Percentiles rank a stretch among this genome's conserved stretches.
These are phyloP conservation scores for Folsomia manolachei DNA, from an alignment of 2,888 invertebrate genomes.

Conservation along the genomic window DNA sequence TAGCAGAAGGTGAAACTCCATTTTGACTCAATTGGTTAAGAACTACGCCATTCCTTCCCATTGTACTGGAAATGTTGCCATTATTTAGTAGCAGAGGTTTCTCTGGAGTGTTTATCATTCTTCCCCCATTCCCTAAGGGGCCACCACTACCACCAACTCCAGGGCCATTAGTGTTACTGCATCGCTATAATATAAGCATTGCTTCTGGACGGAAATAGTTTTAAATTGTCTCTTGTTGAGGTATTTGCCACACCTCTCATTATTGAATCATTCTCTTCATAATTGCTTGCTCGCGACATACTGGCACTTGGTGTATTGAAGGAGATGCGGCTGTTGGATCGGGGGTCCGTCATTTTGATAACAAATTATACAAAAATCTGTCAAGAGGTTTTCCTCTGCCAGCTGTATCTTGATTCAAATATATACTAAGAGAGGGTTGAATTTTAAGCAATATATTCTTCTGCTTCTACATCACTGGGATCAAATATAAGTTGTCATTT, in stretches of 20 bases:
- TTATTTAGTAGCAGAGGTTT: slow-evolving; percentile 35
- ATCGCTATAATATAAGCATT: slow-evolving; percentile 18
- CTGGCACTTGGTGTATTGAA: slow-evolving; percentile 14
- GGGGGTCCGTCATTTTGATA: neutral
- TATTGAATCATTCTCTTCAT: slow-evolving; percentile 11
- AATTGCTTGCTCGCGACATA: slow-evolving; percentile 6
- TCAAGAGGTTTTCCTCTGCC: neutral
- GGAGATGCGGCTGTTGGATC: slow-evolving; percentile 8
- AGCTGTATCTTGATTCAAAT: neutral
- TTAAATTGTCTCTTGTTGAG: slow-evolving; percentile 30
- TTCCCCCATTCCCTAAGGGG: neutral
- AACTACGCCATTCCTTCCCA: slow-evolving; percentile 33
- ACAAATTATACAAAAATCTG: neutral
- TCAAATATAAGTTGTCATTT: neutral
- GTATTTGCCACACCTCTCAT: neutral
- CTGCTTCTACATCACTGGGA: neutral
- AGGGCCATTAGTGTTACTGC: neutral
- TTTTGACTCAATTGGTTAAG: slow-evolving; percentile 31
- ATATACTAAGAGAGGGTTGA: too few relatives aligned
- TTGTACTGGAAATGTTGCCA: slow-evolving; percentile 35
- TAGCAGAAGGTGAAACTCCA: slow-evolving; percentile 7
- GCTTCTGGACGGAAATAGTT: slow-evolving; percentile 34
- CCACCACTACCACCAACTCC: neutral
- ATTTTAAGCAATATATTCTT: too few relatives aligned
- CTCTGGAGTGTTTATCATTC: slow-evolving; percentile 4